Conservation (phyloP, 2,888 invertebrate species). For the Periphyllus acericola region DNA sequence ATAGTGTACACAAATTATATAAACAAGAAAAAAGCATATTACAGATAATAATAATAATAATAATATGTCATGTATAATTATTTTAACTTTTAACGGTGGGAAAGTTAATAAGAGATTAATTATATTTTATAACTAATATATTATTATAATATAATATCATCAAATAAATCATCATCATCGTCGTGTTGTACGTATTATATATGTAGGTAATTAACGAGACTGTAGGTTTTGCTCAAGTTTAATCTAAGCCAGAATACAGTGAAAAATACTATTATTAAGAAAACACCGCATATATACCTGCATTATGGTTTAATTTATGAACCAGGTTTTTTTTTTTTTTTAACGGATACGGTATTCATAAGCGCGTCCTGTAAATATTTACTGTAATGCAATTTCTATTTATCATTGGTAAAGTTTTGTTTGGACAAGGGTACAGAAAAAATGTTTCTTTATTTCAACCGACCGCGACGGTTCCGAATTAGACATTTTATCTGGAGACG, state of each 20-base stretch:
- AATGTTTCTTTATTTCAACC: background rate
- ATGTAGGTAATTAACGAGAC: background rate
- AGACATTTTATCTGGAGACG: background rate
- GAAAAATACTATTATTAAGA: background rate
- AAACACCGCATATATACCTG: background rate
- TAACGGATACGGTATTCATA: background rate
- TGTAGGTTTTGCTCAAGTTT: background rate
- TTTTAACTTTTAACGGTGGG: no score
- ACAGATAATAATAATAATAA: no score
- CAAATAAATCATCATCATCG: no score
- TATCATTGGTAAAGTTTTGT: slow-evolving; percentile 9
- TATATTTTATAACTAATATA: no score
- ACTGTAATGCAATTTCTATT: slow-evolving; percentile 18
- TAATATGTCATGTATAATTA: no score
- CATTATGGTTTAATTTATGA: background rate
- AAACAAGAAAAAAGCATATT: no score
- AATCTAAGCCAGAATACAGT: background rate
- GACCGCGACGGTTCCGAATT: no score
- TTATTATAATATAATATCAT: no score
- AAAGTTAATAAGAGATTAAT: no score
- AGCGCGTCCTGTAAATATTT: background rate
- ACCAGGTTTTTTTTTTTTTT: background rate
- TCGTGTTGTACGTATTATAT: no score
- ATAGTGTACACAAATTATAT: background rate
- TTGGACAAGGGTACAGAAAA: slow-evolving; percentile 1